Conservation (phyloP, 2,113 vertebrate species). For the Elaphurus davidianus region DNA sequence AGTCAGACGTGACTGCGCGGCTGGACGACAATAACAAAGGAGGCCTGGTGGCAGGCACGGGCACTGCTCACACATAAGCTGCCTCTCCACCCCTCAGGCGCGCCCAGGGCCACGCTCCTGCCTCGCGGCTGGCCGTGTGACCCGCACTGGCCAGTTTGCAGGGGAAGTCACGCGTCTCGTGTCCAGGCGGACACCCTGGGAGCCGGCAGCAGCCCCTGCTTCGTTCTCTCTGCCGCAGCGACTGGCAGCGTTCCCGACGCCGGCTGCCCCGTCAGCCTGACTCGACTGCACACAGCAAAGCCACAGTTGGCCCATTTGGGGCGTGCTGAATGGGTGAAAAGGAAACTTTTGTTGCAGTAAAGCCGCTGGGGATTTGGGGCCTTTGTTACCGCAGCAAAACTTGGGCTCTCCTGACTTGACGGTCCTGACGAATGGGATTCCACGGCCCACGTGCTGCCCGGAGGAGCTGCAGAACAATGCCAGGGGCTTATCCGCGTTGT, state of each 20-base stretch:
- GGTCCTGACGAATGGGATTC: neutral
- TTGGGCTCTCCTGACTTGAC: neutral
- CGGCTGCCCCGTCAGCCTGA: neutral
- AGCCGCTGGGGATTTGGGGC: neutral
- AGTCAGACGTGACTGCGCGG: fast-evolving
- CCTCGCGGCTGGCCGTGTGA: neutral
- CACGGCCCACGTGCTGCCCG: fast-evolving
- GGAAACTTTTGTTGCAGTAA: neutral
- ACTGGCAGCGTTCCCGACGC: neutral
- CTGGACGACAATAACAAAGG: fast-evolving
- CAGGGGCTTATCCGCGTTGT: neutral
- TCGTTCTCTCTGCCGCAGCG: neutral
- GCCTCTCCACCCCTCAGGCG: neutral
- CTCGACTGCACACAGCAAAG: neutral
- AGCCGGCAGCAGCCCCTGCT: neutral
- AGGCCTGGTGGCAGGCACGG: fast-evolving
- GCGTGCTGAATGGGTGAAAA: neutral
- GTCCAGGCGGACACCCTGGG: neutral
- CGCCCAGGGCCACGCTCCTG: fast-evolving
- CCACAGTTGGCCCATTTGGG: neutral
- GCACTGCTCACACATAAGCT: too few relatives aligned
- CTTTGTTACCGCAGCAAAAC: neutral
- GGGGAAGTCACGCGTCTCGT: neutral
- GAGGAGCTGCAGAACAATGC: neutral
- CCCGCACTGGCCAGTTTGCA: neutral